These are phyloP conservation scores for Gallinago jamesoni DNA, from an alignment of 2,113 vertebrate genomes.

Conservation along the genomic window DNA sequence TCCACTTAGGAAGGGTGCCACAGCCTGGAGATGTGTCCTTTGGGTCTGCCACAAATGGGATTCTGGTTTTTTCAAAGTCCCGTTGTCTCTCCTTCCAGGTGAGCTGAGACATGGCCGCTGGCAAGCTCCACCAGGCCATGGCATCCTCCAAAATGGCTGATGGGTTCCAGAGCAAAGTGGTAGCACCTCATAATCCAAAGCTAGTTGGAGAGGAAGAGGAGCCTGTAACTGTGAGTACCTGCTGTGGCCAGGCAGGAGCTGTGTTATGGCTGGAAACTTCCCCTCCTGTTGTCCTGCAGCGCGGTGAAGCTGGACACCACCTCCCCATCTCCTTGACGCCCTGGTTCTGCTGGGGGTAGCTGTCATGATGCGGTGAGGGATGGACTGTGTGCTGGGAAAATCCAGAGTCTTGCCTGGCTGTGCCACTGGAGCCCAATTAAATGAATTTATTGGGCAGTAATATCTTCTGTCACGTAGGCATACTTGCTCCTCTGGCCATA, in stretches of 20 bases:
- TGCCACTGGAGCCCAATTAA: background rate
- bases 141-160: conserved; percentile 22
- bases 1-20: background rate
- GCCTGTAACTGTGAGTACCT: conserved; percentile 51
- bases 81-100: conserved; percentile 44
- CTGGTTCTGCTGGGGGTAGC: background rate
- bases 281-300: background rate
- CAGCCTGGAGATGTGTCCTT: background rate
- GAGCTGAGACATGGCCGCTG: conserved; percentile 50
- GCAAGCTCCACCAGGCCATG: background rate
- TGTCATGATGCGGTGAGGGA: accelerated
- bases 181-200: conserved; percentile 38
- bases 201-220: conserved; percentile 54
- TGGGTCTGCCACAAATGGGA: background rate
- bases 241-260: background rate
- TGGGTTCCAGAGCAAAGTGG: conserved; percentile 59
- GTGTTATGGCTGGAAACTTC: background rate
- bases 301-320: background rate
- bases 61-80: background rate
- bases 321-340: background rate
- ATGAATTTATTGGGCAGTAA: background rate
- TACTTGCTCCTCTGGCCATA: background rate
- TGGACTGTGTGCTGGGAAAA: background rate
- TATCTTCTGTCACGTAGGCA: background rate
- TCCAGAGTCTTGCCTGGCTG: background rate